phyloP scores from a whole-genome alignment of 2,113 vertebrate genomes.

The Fulica atra region DNA sequence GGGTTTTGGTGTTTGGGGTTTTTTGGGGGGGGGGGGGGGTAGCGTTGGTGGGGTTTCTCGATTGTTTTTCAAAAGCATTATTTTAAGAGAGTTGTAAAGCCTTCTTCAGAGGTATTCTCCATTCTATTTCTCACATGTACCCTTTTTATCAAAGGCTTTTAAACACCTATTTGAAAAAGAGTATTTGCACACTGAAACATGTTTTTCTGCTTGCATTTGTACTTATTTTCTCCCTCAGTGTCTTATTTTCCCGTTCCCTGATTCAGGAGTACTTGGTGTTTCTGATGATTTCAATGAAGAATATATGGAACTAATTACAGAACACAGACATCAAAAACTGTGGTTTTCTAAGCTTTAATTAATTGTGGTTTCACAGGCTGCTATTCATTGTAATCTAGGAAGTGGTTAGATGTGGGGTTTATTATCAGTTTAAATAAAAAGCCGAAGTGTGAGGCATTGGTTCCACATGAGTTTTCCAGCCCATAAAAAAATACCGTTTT shows the following conservation, averaged over 20 bases:
- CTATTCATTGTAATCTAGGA: slow-evolving; percentile 19
- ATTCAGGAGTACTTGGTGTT: background rate
- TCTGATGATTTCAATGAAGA: slow-evolving; percentile 35
- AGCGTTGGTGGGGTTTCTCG: too few relatives aligned
- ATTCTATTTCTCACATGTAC: background rate
- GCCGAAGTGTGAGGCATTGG: background rate
- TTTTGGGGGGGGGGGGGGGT: background rate
- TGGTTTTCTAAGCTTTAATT: slow-evolving; percentile 41
- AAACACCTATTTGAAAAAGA: background rate
- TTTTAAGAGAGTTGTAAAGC: background rate
- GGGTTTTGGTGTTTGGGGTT: too few relatives aligned
- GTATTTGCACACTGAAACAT: background rate
- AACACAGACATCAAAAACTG: slow-evolving; percentile 20
- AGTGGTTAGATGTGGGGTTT: slow-evolving; percentile 25
- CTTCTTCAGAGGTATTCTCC: background rate
- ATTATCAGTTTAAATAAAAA: slow-evolving; percentile 22
- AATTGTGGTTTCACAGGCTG: slow-evolving; percentile 16
- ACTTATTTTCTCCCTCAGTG: background rate
- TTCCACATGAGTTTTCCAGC: slow-evolving; percentile 16
- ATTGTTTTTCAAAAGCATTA: background rate
- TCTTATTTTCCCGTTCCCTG: background rate
- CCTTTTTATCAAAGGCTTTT: background rate
- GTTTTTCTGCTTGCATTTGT: background rate
- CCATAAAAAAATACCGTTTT: background rate
- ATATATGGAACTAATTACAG: slow-evolving; percentile 42